Evolutionary conservation across 2,797 vertebrate species (phyloP), one percentile per base, ranked within the genome.

Genomic region (Benthosema pterotum): DNA sequence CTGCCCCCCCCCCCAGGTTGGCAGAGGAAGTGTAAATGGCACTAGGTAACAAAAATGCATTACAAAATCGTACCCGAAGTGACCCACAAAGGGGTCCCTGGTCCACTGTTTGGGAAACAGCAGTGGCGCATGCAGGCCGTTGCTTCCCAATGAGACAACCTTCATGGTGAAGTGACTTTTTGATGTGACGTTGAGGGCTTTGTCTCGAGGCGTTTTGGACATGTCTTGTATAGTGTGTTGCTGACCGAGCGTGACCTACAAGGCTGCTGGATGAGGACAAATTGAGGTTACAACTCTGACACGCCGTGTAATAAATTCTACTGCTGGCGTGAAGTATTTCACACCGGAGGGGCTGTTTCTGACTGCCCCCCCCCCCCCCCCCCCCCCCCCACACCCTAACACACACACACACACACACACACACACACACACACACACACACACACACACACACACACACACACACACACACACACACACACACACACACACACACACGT

Each of bases 111-210:
- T n/a, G n/a, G n/a, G n/a, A n/a, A n/a, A n/a, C n/a, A n/a, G n/a
- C n/a, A n/a, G n/a, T n/a, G n/a, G n/a, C n/a, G n/a, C n/a, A n/a
- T 4, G 19, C 19, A 22, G 19, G 19, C 4, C 19, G 4, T 22
- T 22, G 2, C 2, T 22, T 22, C 4, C 19, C 19, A 22, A 22
- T 22, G 19, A 4, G 19, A 22, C 19, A 22, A 22, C 19, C 19
- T 22, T 85, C 57, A 78, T 73, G 73, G 42, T 75, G 80, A 88
- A 86, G 74, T 38, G 32, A 38, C 7, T 38, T 38, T 38, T 9
- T 38, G 32, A 7, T 38, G 8, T 38, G 32, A 38, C 3, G 32
- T 9, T n/a, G 32, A 11, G 22, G 22, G 22, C 11, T 38, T 38
- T 11, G 32, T 38, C 32, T 38, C 7, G 32, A 9, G 32, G 32